Conservation (phyloP, 30 jellyfish, hydroid and myxozoan species). For the Morbakka virulenta region DNA sequence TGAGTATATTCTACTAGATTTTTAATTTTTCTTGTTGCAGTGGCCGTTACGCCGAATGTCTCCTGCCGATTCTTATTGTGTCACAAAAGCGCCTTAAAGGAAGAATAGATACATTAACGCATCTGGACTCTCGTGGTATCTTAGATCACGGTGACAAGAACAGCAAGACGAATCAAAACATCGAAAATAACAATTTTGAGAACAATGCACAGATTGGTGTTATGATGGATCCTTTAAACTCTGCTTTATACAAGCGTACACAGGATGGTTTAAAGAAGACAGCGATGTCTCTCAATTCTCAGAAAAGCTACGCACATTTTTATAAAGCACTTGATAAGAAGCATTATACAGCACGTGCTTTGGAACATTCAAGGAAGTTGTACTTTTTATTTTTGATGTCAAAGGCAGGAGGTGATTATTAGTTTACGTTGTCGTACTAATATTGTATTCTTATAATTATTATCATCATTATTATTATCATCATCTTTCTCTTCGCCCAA, state of each 20-base stretch:
- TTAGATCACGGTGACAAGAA: constrained; percentile 50
- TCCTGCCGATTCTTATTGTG: constrained; percentile 52
- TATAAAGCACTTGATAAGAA: constrained; percentile 35
- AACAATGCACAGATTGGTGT: too few relatives aligned
- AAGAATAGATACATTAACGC: constrained; percentile 29
- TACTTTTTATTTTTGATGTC: too few relatives aligned
- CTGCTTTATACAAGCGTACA: constrained; percentile 50
- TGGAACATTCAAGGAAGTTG: constrained; percentile 65
- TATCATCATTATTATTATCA: too few relatives aligned
- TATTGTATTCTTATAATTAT: too few relatives aligned
- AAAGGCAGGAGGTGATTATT: too few relatives aligned
- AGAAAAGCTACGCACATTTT: constrained; percentile 26
- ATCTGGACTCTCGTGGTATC: constrained; percentile 61
- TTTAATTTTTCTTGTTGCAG: constrained; percentile 9
- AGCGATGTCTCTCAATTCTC: constrained; percentile 34
- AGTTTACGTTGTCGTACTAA: too few relatives aligned
- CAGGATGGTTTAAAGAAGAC: constrained; percentile 47
- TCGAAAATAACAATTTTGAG: too few relatives aligned
- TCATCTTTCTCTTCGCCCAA: too few relatives aligned
- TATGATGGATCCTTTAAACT: constrained; percentile 81
- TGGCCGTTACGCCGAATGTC: constrained; percentile 65
- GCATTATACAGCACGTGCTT: constrained; percentile 42
- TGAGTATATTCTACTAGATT: too few relatives aligned
- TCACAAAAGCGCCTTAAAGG: constrained; percentile 59
- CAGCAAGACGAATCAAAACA: constrained; percentile 31